Evolutionary conservation across 2,888 invertebrate species (phyloP).

Genomic region (Keiferia lycopersicella): DNA sequence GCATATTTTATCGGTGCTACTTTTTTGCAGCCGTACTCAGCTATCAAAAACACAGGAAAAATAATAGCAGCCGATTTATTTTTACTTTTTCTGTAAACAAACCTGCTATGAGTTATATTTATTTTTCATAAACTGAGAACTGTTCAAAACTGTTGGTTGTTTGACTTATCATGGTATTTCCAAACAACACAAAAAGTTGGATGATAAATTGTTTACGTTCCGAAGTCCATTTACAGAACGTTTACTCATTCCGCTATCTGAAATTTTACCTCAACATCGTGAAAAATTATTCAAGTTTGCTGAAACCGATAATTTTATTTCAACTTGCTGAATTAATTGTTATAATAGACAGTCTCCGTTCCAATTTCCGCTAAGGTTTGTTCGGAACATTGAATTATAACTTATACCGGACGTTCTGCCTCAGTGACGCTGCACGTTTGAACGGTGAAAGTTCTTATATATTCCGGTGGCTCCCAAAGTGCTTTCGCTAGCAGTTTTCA

Average conservation of each 20-base stretch:
- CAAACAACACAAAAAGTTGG: slow-evolving; percentile 18
- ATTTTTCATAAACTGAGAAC: neutral
- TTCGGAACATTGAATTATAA: slow-evolving; percentile 11
- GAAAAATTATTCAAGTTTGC: too few species aligned
- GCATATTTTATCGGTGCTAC: too few species aligned
- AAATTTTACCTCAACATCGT: too few species aligned
- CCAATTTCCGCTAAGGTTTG: slow-evolving; percentile 22
- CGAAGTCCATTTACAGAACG: neutral
- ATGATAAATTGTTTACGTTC: slow-evolving; percentile 17
- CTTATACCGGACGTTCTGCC: neutral
- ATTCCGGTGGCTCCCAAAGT: too few species aligned
- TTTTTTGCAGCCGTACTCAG: too few species aligned
- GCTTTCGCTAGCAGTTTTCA: too few species aligned
- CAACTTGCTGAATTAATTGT: neutral
- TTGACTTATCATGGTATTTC: slow-evolving; percentile 19
- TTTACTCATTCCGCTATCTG: neutral
- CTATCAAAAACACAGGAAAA: too few species aligned
- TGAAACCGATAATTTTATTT: too few species aligned
- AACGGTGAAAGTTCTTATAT: neutral
- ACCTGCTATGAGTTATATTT: neutral
- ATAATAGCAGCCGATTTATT: too few species aligned
- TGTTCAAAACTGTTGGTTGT: slow-evolving; percentile 19
- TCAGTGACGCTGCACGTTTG: slow-evolving; percentile 5
- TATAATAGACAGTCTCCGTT: slow-evolving; percentile 29
- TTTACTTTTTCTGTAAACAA: neutral